Percentiles rank a stretch among this genome's conserved stretches.
phyloP scores from a whole-genome alignment of 1,140 invertebrate species.

The Conopomorpha cramerella region DNA sequence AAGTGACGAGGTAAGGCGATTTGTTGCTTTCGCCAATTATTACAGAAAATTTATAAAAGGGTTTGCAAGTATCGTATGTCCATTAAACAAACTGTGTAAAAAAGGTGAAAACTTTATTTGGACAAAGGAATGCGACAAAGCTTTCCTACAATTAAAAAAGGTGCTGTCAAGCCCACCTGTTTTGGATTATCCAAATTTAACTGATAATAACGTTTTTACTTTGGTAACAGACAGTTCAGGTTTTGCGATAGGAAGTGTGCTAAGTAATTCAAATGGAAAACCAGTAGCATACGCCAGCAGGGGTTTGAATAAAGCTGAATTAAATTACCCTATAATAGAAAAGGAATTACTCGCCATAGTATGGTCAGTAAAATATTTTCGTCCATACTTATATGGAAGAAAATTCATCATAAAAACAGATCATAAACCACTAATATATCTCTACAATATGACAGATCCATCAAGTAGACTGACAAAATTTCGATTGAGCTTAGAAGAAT shows the following conservation, averaged over 20 bases:
- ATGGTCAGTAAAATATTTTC: constrained; percentile 1
- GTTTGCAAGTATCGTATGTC: neutral
- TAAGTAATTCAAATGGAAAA: constrained; percentile 1
- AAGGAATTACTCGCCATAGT: constrained; percentile 1
- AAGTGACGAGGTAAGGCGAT: no score
- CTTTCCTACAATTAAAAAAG: neutral
- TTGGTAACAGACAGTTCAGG: neutral
- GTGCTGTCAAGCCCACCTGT: neutral
- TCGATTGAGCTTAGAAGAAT: neutral
- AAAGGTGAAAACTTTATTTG: neutral
- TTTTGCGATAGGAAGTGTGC: neutral
- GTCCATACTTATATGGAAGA: constrained; percentile 2
- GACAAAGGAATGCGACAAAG: neutral
- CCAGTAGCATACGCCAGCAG: constrained; percentile 2
- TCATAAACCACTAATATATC: constrained; percentile 1
- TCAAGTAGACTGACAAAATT: constrained; percentile 1
- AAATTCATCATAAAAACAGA: constrained; percentile 2
- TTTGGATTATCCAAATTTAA: constrained; percentile 1
- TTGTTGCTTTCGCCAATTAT: no score
- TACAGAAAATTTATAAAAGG: no score
- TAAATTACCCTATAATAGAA: constrained; percentile 1
- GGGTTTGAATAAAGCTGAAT: constrained; percentile 1
- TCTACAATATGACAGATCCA: constrained; percentile 1
- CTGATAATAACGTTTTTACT: neutral
- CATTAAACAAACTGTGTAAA: neutral